phyloP scores from a whole-genome alignment of 1,140 invertebrate species.

The Homalodisca vitripennis region DNA sequence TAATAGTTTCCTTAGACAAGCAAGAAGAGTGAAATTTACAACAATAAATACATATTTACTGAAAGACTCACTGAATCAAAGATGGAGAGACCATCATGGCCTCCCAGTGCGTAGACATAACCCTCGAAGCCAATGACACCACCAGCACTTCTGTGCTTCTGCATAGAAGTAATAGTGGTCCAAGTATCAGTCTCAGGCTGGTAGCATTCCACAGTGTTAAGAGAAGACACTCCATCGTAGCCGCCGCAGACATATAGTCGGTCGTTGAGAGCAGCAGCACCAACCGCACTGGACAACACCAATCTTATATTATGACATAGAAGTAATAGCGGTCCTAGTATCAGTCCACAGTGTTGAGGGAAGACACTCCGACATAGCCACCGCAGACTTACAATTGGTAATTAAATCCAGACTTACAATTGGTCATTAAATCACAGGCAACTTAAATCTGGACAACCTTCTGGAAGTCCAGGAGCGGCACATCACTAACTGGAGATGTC shows the following conservation, averaged over 20 bases:
- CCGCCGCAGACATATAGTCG: constrained; percentile 87
- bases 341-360: constrained; percentile 79
- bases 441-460: no score
- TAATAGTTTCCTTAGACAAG: no score
- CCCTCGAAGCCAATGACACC: constrained; percentile 80
- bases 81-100: constrained; percentile 86
- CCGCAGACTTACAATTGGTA: constrained; percentile 83
- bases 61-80: constrained; percentile 71
- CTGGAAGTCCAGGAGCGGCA: no score
- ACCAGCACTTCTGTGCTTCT: constrained; percentile 85
- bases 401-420: constrained; percentile 75
- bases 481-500: no score
- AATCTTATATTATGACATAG: constrained; percentile 86
- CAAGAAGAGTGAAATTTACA: no score
- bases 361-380: constrained; percentile 87
- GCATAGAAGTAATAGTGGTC: constrained; percentile 74
- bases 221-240: constrained; percentile 82
- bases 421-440: no score
- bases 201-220: constrained; percentile 84
- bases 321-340: constrained; percentile 67
- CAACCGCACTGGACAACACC: constrained; percentile 69
- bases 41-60: neutral
- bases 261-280: constrained; percentile 78
- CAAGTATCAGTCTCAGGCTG: constrained; percentile 72
- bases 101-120: constrained; percentile 79